A percentile compares a stretch with the other conserved stretches of the same genome.
phyloP scores from a whole-genome alignment of 2,888 invertebrate genomes.

The Monochamus alternatus region DNA sequence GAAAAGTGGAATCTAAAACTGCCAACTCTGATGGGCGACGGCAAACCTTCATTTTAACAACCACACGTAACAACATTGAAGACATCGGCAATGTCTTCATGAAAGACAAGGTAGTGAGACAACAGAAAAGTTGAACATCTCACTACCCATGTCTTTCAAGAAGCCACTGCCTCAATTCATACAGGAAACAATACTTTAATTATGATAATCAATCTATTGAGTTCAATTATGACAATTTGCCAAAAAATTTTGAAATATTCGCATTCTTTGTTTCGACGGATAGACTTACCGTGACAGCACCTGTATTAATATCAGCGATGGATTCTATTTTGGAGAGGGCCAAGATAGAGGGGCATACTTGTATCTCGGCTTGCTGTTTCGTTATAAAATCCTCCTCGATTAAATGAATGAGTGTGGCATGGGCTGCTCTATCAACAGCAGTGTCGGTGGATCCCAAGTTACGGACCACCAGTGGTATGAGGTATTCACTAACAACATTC shows the following conservation, averaged over 20 bases:
- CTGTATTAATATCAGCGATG: slow-evolving; percentile 72
- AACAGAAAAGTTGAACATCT: slow-evolving; percentile 83
- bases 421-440: slow-evolving; percentile 79
- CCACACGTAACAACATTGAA: slow-evolving; percentile 18
- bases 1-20: slow-evolving; percentile 82
- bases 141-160: slow-evolving; percentile 99
- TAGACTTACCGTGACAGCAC: slow-evolving; percentile 75
- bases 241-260: background rate
- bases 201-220: background rate
- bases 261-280: background rate
- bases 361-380: slow-evolving; percentile 75
- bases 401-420: slow-evolving; percentile 76
- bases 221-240: background rate
- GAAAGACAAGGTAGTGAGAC: slow-evolving; percentile 99
- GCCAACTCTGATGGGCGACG: slow-evolving; percentile 72
- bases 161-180: slow-evolving; percentile 70
- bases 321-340: slow-evolving; percentile 73
- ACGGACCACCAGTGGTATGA: slow-evolving; percentile 77
- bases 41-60: slow-evolving; percentile 55
- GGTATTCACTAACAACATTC: slow-evolving; percentile 74
- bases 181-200: background rate
- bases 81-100: slow-evolving; percentile 75
- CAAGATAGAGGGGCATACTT: slow-evolving; percentile 78
- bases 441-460: slow-evolving; percentile 76
- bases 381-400: slow-evolving; percentile 78